Percentiles rank a stretch among this genome's conserved stretches.
Evolutionary conservation across 2,888 invertebrate genomes (phyloP).

Genomic region (Malthinus flaveolus): DNA sequence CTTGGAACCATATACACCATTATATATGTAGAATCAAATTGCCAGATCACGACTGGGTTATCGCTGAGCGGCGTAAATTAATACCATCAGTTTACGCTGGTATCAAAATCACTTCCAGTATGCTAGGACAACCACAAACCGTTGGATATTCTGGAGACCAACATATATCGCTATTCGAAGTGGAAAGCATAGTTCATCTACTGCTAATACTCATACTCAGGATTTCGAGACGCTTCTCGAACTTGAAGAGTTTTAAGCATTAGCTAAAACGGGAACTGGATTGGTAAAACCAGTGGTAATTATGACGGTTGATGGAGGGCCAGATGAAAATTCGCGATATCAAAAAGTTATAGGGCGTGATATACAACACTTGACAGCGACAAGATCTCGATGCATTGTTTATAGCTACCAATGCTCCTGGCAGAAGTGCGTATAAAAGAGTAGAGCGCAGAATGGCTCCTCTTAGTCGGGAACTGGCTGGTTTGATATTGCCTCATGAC

Average conservation of each 20-base stretch:
- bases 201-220: constrained; percentile 23
- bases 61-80: constrained; percentile 30
- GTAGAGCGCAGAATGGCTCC: constrained; percentile 48
- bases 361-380: constrained; percentile 37
- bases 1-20: too few relatives aligned
- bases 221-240: constrained; percentile 18
- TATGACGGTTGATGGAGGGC: constrained; percentile 35
- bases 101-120: constrained; percentile 34
- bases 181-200: constrained; percentile 35
- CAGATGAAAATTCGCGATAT: constrained; percentile 40
- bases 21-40: too few relatives aligned
- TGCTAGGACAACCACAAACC: constrained; percentile 39
- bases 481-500: constrained; percentile 44
- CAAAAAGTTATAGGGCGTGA: constrained; percentile 31
- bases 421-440: constrained; percentile 44
- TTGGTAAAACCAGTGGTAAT: constrained; percentile 37
- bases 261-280: constrained; percentile 29
- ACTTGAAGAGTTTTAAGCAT: constrained; percentile 17
- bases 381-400: constrained; percentile 40
- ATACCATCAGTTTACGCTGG: constrained; percentile 36
- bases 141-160: constrained; percentile 46
- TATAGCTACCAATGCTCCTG: constrained; percentile 45
- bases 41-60: not conserved
- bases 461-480: constrained; percentile 38
- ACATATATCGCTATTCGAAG: constrained; percentile 43